Percentiles rank a stretch among this genome's conserved stretches.
Evolutionary conservation across 1,140 invertebrate species (phyloP).

Genomic region (Ylistrum balloti): DNA sequence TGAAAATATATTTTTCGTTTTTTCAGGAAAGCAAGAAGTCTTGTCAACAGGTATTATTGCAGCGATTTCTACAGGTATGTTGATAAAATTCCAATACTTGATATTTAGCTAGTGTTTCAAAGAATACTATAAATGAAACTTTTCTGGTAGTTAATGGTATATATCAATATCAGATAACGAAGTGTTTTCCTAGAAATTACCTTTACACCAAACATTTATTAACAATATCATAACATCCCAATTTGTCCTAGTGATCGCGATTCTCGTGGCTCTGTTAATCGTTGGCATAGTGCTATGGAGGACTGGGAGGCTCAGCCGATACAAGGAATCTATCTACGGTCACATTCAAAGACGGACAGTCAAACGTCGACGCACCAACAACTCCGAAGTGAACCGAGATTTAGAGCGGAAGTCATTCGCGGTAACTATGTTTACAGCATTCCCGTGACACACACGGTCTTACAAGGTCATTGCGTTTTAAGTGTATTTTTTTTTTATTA

Average conservation of each 20-base stretch:
- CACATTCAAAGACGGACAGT: constrained; percentile 44
- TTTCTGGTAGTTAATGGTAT: neutral
- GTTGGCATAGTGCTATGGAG: constrained; percentile 45
- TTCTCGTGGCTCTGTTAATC: constrained; percentile 42
- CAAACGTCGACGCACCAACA: neutral
- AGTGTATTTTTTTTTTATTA: no score
- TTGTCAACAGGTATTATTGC: constrained; percentile 24
- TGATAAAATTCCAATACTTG: neutral
- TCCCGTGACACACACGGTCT: no score
- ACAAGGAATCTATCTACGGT: constrained; percentile 4
- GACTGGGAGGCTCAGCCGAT: constrained; percentile 31
- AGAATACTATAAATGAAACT: neutral
- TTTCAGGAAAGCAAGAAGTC: neutral
- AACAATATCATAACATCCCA: neutral
- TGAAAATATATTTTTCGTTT: no score
- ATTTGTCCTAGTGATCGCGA: neutral
- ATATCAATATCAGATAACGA: neutral
- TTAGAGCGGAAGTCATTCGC: neutral
- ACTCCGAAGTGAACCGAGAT: neutral
- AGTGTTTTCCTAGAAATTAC: neutral
- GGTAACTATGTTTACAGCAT: no score
- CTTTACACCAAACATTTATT: neutral
- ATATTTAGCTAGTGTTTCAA: neutral
- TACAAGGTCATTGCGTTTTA: no score
- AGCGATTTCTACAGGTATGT: constrained; percentile 43